Evolutionary conservation across 2,888 invertebrate genomes (phyloP).

Genomic region (Pandemis heparana): DNA sequence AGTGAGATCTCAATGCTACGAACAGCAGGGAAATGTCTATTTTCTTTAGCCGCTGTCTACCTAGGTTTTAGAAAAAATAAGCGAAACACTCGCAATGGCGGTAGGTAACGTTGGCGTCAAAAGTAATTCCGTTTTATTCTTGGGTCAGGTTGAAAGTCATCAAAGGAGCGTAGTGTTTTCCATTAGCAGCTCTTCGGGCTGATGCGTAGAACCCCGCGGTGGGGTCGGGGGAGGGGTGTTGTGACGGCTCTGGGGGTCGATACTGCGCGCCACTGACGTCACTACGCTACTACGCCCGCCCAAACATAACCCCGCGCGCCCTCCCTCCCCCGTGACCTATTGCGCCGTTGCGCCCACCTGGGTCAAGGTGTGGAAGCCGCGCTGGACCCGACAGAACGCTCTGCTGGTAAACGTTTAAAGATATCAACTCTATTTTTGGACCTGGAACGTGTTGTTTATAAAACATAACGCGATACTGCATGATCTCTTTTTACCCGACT

Average conservation of each 20-base stretch:
- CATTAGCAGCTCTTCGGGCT: conserved; percentile 73
- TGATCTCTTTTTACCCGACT: not conserved
- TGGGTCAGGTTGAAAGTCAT: conserved; percentile 57
- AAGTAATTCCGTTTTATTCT: conserved; percentile 46
- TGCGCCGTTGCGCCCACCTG: conserved; percentile 79
- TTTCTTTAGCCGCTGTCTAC: not conserved
- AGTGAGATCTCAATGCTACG: not conserved
- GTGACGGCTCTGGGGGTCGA: conserved; percentile 79
- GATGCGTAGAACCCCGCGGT: conserved; percentile 67
- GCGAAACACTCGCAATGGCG: not conserved
- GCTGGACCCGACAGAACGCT: conserved; percentile 61
- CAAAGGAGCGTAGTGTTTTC: conserved; percentile 68
- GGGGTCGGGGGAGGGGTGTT: conserved; percentile 68
- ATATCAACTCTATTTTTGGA: conserved; percentile 13
- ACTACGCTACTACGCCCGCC: conserved; percentile 84
- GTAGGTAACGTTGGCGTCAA: conserved; percentile 22
- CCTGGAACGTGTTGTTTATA: not conserved
- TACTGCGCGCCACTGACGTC: conserved; percentile 80
- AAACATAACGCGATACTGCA: conserved; percentile 2
- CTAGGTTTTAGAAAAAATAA: not conserved
- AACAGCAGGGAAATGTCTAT: not conserved
- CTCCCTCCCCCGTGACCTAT: conserved; percentile 75
- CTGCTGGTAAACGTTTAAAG: conserved; percentile 3
- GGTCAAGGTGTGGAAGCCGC: conserved; percentile 81
- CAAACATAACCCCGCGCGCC: conserved; percentile 72